These are phyloP conservation scores for Stenichneumon culpator DNA, from an alignment of 2,888 invertebrate species.

Conservation along the genomic window DNA sequence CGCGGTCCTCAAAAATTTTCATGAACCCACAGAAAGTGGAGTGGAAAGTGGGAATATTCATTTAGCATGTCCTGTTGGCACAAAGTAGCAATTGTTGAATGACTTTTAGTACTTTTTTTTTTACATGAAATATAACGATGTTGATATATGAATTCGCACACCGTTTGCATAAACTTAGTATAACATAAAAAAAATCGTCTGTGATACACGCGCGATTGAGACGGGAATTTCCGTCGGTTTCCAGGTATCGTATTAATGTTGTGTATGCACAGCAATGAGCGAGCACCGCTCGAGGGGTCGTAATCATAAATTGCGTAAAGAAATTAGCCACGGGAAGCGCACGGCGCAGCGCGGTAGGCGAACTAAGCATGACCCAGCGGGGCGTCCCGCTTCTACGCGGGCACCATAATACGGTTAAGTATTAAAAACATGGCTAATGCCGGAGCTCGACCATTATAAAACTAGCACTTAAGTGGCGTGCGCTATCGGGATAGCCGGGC, in stretches of 20 bases:
- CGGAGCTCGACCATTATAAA: conserved; percentile 57
- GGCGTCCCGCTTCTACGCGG: conserved; percentile 57
- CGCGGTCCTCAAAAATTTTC: too few relatives aligned
- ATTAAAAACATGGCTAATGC: conserved; percentile 61
- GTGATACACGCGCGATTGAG: conserved; percentile 34
- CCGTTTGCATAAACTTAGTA: background rate
- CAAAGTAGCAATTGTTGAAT: background rate
- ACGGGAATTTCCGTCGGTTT: conserved; percentile 36
- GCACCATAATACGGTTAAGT: conserved; percentile 61
- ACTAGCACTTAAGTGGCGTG: conserved; percentile 54
- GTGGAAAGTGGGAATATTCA: too few relatives aligned
- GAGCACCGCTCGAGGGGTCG: conserved; percentile 54
- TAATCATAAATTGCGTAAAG: conserved; percentile 65
- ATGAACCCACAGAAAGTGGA: too few relatives aligned
- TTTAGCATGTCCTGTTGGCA: too few relatives aligned
- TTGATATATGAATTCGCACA: background rate
- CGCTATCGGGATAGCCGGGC: conserved; percentile 46
- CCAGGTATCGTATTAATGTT: conserved; percentile 40
- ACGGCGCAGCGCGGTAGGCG: conserved; percentile 31
- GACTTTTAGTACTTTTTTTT: background rate
- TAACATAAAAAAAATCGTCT: conserved; percentile 13
- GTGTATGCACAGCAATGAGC: conserved; percentile 59
- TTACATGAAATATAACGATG: background rate
- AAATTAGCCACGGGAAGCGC: conserved; percentile 63
- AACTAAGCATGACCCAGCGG: conserved; percentile 65